Evolutionary conservation across 2,113 vertebrate species (phyloP), one percentile per base, ranked within the genome.

Genomic region (Pedionomus torquatus): DNA sequence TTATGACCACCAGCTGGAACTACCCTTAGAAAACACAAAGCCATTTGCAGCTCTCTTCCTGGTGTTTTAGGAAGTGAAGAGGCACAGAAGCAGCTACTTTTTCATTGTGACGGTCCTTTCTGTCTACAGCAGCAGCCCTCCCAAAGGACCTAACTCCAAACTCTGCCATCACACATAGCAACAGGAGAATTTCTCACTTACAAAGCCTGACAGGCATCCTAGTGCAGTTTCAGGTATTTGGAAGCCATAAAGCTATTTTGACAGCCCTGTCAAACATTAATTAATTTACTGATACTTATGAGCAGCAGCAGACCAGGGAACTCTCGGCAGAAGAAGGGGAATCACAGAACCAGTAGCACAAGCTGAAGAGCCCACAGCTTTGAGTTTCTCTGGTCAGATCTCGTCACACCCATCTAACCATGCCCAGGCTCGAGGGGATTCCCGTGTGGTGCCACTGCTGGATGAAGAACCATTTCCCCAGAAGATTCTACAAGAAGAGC

Each of bases 1-100:
- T 14, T 44, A 64, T 0, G 0, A 52, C 35, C 15, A 2, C 6
- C n/a, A 44, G 15, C 20, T 44, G 17, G 25, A 51, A 19, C 52
- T 46, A 20, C 75, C 5, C 6, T 9, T 37, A 44, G 33, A 11
- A 33, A 69, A 35, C 3, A 8, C 49, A 55, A 39, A 63, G 49
- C 55, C 0, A 0, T 23, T 58, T 17, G 11, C 1, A 5, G 26
- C 61, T 63, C 33, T 64, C n/a, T 35, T 37, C 33, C 20, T 30
- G 2, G 43, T 15, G 25, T 8, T 31, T 43, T 15, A 41, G 10
- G 35, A 41, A 41, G 31, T 1, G 10, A 74, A n/a, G 24, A 21
- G 26, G 44, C 41, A 33, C 1, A 0, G 57, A 25, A 15, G 41
- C 46, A 54, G 58, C 14, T 7, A 2, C n/a, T 49, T 54, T 13